Base-by-base conservation (phyloP, 2,797 vertebrate species). In the Tympanoctomys barrerae region DNA sequence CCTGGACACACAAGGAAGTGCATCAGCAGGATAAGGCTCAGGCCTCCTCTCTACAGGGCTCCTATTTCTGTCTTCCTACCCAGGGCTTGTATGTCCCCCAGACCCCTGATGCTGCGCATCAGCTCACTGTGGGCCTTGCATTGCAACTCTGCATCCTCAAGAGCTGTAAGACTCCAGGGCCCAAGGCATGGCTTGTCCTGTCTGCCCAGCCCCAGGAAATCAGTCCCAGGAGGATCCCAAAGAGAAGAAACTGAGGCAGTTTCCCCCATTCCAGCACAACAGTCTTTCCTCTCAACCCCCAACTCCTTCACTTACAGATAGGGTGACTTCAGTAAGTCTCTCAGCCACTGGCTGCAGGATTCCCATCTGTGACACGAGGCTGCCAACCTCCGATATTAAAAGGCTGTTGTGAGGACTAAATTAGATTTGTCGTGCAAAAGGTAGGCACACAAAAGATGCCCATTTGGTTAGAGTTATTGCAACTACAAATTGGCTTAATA, bases 391-490 rank as follows among this genome's bases (percentile, higher is more conserved):
- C 10, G n/a, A 68, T 28, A 54, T 54, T 39, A 75, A 78, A 75
- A 70, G 26, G 57, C n/a, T 14, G 16, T 22, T 49, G 26, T 75
- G 79, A 64, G 31, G 36, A 54, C 87, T 46, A 36, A 61, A 33
- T 78, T 83, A 64, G 68, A 89, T 73, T 39, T 62, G n/a, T 64
- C 39, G 10, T 7, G 14, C 73, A 73, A 82, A 39, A 46, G 62
- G 57, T 52, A 94, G 26, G 83, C 59, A 77, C 52, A 54, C 22
- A 66, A 6, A 3, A 42, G 13, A 4, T 79, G 73, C 24, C 73
- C 7, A 42, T 71, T 73, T 89, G n/a, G 52, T 68, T 84, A 73
- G 57, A 95, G 90, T 22, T 84, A 61, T 73, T 52, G 61, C 12
- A 31, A 33, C 19, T 68, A 52, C 28, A 85, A 28, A 85, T 68